phyloP scores from a whole-genome alignment of 1,140 invertebrate genomes.

The Heliconius himera region DNA sequence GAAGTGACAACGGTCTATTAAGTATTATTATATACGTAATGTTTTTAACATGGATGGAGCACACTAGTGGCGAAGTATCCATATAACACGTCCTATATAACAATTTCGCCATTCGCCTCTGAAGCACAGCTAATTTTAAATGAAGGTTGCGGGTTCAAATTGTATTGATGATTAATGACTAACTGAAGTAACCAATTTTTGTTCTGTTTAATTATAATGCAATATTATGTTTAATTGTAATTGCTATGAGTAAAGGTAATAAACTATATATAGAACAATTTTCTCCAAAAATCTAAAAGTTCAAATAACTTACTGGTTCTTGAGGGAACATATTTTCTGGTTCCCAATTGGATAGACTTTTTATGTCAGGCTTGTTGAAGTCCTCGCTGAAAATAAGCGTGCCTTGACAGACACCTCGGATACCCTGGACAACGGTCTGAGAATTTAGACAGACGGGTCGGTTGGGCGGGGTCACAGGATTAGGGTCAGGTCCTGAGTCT shows the following conservation, averaged over 20 bases:
- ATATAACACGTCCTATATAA: too few species aligned
- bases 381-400: conserved; percentile 80
- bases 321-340: conserved; percentile 76
- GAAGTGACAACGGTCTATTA: background rate
- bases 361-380: conserved; percentile 66
- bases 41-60: background rate
- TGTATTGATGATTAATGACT: too few species aligned
- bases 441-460: conserved; percentile 51
- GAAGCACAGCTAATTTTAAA: too few species aligned
- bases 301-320: conserved; percentile 64
- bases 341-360: conserved; percentile 68
- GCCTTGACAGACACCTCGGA: conserved; percentile 72
- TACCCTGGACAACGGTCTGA: conserved; percentile 52
- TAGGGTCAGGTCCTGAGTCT: conserved; percentile 16
- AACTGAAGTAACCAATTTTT: too few species aligned
- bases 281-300: background rate
- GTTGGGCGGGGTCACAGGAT: conserved; percentile 23
- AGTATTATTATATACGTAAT: background rate
- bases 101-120: too few species aligned
- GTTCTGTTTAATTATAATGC: too few species aligned
- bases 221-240: too few species aligned
- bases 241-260: too few species aligned
- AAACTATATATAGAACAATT: too few species aligned
- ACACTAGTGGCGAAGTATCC: too few species aligned
- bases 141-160: too few species aligned